Evolutionary conservation across 2,797 vertebrate species (phyloP).

Genomic region (Argya squamiceps): DNA sequence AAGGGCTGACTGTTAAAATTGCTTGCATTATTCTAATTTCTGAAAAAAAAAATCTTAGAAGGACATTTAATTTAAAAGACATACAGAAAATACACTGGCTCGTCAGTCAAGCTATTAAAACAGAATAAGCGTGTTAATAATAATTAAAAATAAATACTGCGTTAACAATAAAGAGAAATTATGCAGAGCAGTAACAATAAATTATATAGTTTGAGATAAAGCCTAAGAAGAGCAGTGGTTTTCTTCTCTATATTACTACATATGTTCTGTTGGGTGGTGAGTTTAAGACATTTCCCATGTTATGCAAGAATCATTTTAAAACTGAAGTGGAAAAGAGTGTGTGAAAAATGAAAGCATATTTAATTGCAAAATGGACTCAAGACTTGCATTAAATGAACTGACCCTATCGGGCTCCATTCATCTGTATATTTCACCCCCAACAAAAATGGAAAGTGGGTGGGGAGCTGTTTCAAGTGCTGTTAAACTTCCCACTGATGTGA

Average conservation of each 20-base stretch:
- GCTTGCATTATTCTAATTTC: neutral
- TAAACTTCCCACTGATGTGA: neutral
- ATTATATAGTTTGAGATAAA: neutral
- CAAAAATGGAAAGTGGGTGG: neutral
- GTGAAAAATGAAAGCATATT: neutral
- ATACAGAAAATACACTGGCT: neutral
- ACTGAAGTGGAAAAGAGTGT: neutral
- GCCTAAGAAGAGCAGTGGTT: neutral
- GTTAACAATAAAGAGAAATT: neutral
- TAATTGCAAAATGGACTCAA: neutral
- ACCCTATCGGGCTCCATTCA: neutral
- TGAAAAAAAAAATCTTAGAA: neutral
- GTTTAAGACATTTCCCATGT: neutral
- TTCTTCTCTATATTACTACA: neutral
- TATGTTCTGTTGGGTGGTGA: neutral
- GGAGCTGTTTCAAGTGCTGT: neutral
- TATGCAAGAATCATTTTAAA: neutral
- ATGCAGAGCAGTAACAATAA: neutral
- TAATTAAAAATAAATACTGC: neutral
- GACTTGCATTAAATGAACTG: neutral
- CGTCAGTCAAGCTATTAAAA: neutral
- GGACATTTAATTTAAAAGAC: neutral
- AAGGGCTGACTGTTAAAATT: neutral
- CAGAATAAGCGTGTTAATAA: neutral
- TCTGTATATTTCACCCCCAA: neutral